Conservation (phyloP, 1,140 invertebrate genomes). For the Streblospio benedicti region DNA sequence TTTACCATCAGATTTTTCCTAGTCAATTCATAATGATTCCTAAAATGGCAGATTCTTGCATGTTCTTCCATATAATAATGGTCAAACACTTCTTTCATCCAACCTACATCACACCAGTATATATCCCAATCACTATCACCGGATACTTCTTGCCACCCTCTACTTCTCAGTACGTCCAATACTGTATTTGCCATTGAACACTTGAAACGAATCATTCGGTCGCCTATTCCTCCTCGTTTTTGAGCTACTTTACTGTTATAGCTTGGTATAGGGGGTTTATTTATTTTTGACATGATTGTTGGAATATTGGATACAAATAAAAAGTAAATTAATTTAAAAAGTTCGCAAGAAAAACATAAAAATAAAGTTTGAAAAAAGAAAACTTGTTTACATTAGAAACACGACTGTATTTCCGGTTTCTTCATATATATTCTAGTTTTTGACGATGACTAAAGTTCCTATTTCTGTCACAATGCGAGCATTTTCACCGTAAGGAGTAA, state of each 20-base stretch:
- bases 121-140: conserved; percentile 50
- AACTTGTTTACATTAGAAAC: too few species aligned
- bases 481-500: too few species aligned
- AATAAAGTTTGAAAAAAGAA: too few species aligned
- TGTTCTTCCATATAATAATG: conserved; percentile 49
- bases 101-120: conserved; percentile 50
- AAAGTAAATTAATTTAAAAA: too few species aligned
- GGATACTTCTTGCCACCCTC: conserved; percentile 43
- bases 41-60: conserved; percentile 49
- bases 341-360: too few species aligned
- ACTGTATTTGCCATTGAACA: conserved; percentile 46
- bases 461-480: too few species aligned
- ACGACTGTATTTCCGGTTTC: too few species aligned
- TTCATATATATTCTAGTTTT: too few species aligned
- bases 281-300: too few species aligned
- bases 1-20: conserved; percentile 51
- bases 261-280: conserved; percentile 2
- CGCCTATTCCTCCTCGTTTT: conserved; percentile 3
- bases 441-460: too few species aligned
- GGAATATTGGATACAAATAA: too few species aligned
- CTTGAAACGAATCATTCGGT: conserved; percentile 39
- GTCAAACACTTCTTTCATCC: conserved; percentile 49
- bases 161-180: conserved; percentile 41
- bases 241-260: conserved; percentile 2
- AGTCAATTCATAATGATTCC: conserved; percentile 51